These are phyloP conservation scores for Enteromius paludinosus DNA, from an alignment of 2,797 vertebrate species.

Conservation along the genomic window DNA sequence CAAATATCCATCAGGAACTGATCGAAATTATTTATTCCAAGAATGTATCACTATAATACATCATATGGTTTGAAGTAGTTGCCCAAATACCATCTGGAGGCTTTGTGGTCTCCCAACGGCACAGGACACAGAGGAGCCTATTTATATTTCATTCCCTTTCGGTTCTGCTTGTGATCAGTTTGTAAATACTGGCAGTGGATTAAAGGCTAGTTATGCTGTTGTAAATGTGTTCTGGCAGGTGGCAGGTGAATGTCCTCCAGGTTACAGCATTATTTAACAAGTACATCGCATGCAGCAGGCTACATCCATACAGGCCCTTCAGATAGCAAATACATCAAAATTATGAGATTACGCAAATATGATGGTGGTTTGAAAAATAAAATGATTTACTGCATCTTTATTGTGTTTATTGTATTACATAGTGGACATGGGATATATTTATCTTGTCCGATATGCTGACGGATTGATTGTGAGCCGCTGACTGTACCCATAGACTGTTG, in stretches of 20 bases:
- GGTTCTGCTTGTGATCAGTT: slow-evolving; percentile 28
- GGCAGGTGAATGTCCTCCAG: slow-evolving; percentile 11
- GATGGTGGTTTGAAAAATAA: background rate
- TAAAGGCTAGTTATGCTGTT: slow-evolving; percentile 7
- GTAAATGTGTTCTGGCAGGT: slow-evolving; percentile 29
- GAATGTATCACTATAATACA: slow-evolving; percentile 10
- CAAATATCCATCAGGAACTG: slow-evolving; percentile 6
- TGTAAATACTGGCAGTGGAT: slow-evolving; percentile 24
- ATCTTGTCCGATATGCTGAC: background rate
- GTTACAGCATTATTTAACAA: background rate
- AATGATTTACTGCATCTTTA: background rate
- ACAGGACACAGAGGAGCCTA: background rate
- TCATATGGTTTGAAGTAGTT: slow-evolving; percentile 13
- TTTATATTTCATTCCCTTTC: background rate
- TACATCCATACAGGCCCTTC: background rate
- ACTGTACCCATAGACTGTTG: too few relatives aligned
- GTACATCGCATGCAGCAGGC: background rate
- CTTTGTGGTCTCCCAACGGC: background rate
- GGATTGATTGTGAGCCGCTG: background rate
- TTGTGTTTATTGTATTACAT: background rate
- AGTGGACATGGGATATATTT: background rate
- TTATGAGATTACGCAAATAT: background rate
- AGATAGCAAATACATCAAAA: background rate
- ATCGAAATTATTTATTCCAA: slow-evolving; percentile 3
- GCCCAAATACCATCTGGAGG: slow-evolving; percentile 16